A percentile compares a stretch with the other conserved stretches of the same genome.
These are phyloP conservation scores for Tetragonula carbonaria DNA, from an alignment of 2,888 invertebrate species.

Conservation along the genomic window DNA sequence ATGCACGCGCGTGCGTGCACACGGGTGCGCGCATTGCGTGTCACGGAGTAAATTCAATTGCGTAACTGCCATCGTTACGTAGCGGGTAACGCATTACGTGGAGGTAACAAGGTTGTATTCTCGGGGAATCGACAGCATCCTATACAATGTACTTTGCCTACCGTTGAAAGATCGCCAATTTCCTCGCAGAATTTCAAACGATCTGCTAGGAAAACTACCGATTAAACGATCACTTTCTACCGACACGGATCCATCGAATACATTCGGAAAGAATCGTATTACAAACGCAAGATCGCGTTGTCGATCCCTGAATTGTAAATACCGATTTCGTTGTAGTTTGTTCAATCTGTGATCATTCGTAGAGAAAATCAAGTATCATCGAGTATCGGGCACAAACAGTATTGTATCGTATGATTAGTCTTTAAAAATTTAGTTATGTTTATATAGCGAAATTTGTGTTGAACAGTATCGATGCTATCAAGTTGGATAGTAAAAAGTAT, in stretches of 20 bases:
- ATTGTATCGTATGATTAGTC: background rate
- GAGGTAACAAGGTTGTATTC: background rate
- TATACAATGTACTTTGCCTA: background rate
- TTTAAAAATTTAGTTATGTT: background rate
- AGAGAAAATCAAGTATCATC: background rate
- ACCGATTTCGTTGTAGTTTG: background rate
- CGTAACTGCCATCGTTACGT: constrained; percentile 50
- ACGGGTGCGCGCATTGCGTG: constrained; percentile 53
- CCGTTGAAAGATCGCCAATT: background rate
- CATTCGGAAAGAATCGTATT: constrained; percentile 9
- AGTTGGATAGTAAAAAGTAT: too few relatives aligned
- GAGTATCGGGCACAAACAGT: background rate
- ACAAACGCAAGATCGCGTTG: too few relatives aligned
- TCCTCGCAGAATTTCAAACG: background rate
- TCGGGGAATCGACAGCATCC: constrained; percentile 4
- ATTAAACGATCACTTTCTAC: background rate
- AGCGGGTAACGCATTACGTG: constrained; percentile 18
- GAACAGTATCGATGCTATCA: background rate
- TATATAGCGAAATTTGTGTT: background rate
- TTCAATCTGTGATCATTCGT: background rate
- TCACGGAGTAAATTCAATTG: constrained; percentile 63
- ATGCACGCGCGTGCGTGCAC: constrained; percentile 34
- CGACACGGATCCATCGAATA: constrained; percentile 2
- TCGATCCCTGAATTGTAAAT: background rate
- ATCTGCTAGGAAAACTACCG: background rate